Evolutionary conservation across 2,797 vertebrate genomes (phyloP).

Genomic region (Clamator glandarius): DNA sequence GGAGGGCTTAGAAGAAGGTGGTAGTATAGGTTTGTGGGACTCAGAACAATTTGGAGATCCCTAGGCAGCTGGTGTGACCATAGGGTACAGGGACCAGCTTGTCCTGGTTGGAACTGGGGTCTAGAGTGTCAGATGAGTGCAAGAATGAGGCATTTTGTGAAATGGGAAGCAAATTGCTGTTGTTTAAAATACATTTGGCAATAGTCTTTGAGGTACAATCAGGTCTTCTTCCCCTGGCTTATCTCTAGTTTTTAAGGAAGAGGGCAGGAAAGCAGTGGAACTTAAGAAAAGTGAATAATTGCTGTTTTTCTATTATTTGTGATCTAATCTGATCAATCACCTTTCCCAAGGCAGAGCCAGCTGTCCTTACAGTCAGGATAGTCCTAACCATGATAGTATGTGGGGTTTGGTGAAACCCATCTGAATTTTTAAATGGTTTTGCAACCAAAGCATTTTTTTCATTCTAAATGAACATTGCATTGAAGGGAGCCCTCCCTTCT

Average conservation of each 20-base stretch:
- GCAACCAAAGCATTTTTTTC: background rate
- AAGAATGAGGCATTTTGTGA: background rate
- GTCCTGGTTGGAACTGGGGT: accelerated
- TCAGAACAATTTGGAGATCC: background rate
- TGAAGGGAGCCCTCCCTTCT: background rate
- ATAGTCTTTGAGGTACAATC: background rate
- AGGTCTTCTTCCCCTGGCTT: background rate
- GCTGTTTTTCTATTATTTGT: background rate
- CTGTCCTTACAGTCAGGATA: background rate
- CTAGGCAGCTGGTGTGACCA: background rate
- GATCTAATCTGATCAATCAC: too few relatives aligned
- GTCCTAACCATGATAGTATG: accelerated
- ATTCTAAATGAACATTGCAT: background rate
- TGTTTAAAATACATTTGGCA: background rate
- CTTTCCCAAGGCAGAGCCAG: background rate
- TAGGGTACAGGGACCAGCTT: background rate
- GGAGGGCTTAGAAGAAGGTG: background rate
- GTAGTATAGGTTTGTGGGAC: background rate
- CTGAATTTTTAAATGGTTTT: background rate
- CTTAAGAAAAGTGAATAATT: background rate
- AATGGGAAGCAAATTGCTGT: background rate
- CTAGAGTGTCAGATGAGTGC: too few relatives aligned
- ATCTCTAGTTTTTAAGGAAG: background rate
- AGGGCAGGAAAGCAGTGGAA: background rate
- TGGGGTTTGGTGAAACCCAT: background rate